Evolutionary conservation across 2,888 invertebrate genomes (phyloP).

Genomic region (Endotricha flammealis): DNA sequence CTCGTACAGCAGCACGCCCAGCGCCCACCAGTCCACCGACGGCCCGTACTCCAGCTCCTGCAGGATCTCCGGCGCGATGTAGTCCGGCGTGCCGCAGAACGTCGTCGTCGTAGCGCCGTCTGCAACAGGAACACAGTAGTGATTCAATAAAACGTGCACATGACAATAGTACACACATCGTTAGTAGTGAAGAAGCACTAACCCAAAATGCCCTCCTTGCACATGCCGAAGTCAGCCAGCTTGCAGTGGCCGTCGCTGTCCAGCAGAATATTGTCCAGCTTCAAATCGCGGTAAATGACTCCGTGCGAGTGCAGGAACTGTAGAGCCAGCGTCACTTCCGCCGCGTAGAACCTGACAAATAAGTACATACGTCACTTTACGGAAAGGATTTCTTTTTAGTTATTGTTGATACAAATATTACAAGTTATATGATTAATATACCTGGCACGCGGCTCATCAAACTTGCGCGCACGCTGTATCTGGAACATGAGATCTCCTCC

Average conservation of each 20-base stretch:
- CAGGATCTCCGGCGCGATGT: conserved; percentile 98
- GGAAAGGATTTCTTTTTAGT: not conserved
- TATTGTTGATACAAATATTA: too few relatives aligned
- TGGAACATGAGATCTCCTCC: conserved; percentile 99
- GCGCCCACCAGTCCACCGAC: conserved; percentile 97
- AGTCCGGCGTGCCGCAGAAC: conserved; percentile 99
- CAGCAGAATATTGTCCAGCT: conserved; percentile 98
- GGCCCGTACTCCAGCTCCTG: conserved; percentile 95
- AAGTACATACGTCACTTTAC: not conserved
- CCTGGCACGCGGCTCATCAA: conserved; percentile 96
- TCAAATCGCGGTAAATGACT: conserved; percentile 98
- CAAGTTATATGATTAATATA: conserved; percentile 50
- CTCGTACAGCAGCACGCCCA: conserved; percentile 99
- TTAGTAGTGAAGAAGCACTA: conserved; percentile 11
- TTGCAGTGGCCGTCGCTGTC: conserved; percentile 98
- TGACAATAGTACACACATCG: not conserved
- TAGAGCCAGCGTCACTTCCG: conserved; percentile 97
- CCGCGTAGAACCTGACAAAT: conserved; percentile 88
- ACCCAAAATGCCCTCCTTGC: conserved; percentile 93
- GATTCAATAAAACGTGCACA: not conserved
- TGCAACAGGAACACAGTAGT: too few relatives aligned
- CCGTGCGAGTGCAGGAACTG: conserved; percentile 98
- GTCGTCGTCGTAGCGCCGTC: conserved; percentile 95
- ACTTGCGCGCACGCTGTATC: conserved; percentile 98
- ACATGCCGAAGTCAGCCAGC: conserved; percentile 98